phyloP scores from a whole-genome alignment of 2,797 vertebrate genomes.

The Aldrovandia affinis region DNA sequence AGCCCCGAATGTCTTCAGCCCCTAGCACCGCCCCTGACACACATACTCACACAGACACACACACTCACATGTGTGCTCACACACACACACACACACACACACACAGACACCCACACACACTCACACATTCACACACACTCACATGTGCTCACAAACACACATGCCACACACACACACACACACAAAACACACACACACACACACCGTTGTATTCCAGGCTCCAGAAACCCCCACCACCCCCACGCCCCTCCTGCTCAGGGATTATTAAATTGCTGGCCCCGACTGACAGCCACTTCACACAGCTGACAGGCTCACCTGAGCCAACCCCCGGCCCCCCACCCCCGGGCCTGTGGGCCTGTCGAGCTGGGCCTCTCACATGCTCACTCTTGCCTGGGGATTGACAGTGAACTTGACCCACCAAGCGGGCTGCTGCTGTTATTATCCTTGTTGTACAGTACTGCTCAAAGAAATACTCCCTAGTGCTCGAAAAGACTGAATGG shows the following conservation, averaged over 20 bases:
- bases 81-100: too few relatives aligned
- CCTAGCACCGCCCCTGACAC: too few relatives aligned
- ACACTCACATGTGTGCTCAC: too few relatives aligned
- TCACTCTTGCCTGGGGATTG: constrained; percentile 16
- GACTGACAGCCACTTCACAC: constrained; percentile 30
- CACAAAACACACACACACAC: not conserved
- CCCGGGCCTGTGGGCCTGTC: not conserved
- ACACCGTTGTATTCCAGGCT: not conserved
- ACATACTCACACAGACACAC: too few relatives aligned
- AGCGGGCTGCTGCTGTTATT: not conserved
- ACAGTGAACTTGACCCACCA: constrained; percentile 23
- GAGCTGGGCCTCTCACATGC: not conserved
- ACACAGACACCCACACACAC: too few relatives aligned
- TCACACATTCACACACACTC: not conserved
- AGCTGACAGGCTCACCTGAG: constrained; percentile 30
- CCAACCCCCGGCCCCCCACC: not conserved
- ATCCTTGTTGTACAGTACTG: not conserved
- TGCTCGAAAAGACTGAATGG: not conserved
- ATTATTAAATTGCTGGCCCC: constrained; percentile 31
- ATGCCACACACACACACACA: not conserved
- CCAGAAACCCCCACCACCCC: not conserved
- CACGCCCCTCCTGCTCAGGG: not conserved
- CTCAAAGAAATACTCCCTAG: not conserved
- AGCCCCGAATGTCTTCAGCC: too few relatives aligned
- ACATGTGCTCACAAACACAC: not conserved